Evolutionary conservation across 2,113 vertebrate species (phyloP).

Genomic region (Mobula birostris): DNA sequence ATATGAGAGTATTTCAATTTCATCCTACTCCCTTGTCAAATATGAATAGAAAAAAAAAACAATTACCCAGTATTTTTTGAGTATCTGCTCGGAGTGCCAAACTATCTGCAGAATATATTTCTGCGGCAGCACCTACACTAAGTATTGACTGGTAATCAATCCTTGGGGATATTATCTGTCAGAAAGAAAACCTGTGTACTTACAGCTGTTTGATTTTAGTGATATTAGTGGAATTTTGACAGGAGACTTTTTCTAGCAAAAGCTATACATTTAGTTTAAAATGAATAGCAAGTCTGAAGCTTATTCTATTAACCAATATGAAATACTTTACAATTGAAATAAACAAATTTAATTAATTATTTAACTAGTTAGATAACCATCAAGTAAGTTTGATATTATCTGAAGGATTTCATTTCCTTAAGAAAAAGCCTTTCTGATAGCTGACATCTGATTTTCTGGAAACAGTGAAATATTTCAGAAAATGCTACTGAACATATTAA

Average conservation of each 20-base stretch:
- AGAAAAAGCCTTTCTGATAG: neutral
- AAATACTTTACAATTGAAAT: neutral
- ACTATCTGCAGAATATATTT: neutral
- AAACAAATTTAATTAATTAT: too few relatives aligned
- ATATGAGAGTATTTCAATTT: neutral
- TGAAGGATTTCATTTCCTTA: neutral
- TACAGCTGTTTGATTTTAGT: neutral
- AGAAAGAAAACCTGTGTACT: neutral
- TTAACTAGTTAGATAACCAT: neutral
- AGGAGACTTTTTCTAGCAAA: neutral
- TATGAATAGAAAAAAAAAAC: slow-evolving; percentile 3
- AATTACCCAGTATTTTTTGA: neutral
- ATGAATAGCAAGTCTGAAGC: neutral
- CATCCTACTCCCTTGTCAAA: neutral
- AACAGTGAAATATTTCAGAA: neutral
- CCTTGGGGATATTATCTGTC: neutral
- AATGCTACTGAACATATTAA: neutral
- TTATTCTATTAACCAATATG: neutral
- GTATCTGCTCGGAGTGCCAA: neutral
- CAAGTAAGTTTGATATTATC: neutral
- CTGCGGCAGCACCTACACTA: neutral
- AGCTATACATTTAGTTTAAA: neutral
- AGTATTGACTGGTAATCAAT: neutral
- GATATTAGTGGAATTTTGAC: neutral
- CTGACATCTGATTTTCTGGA: neutral